Conservation (phyloP, 1,140 invertebrate genomes). For the Rhynchophorus ferrugineus region DNA sequence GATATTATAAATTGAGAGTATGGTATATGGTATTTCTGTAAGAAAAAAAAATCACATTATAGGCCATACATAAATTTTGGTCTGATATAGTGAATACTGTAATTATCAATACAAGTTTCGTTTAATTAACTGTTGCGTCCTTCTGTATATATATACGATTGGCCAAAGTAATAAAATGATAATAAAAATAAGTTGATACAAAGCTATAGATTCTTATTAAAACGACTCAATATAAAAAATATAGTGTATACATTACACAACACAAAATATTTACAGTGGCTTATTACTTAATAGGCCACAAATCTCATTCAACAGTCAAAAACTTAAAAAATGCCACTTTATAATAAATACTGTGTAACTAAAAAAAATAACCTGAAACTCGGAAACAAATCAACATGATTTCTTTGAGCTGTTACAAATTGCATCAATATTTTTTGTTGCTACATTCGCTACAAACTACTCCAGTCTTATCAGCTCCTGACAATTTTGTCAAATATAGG, state of each 20-base stretch:
- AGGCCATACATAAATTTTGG: not conserved
- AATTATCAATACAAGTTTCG: not conserved
- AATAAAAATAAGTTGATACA: not conserved
- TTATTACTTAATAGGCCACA: not conserved
- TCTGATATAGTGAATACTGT: not conserved
- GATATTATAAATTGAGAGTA: not conserved
- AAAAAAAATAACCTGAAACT: constrained; percentile 2
- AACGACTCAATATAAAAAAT: constrained; percentile 10
- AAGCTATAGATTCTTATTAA: not conserved
- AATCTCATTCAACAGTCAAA: constrained; percentile 2
- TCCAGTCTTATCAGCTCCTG: constrained; percentile 11
- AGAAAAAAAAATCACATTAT: constrained; percentile 1
- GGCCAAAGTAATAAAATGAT: not conserved
- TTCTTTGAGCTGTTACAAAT: constrained; percentile 5
- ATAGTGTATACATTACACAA: constrained; percentile 10
- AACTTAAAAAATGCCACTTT: constrained; percentile 2
- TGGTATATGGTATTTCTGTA: constrained; percentile 5
- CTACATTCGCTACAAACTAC: constrained; percentile 7
- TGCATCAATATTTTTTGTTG: not conserved
- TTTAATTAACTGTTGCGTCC: not conserved
- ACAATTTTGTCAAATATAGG: not conserved
- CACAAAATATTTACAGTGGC: constrained; percentile 8
- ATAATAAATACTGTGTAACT: not conserved
- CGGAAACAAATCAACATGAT: not conserved
- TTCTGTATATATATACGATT: not conserved